Evolutionary conservation across 1,140 invertebrate genomes (phyloP), one percentile per base, ranked within the genome.

Genomic region (Yoshiicerus persimilis): DNA sequence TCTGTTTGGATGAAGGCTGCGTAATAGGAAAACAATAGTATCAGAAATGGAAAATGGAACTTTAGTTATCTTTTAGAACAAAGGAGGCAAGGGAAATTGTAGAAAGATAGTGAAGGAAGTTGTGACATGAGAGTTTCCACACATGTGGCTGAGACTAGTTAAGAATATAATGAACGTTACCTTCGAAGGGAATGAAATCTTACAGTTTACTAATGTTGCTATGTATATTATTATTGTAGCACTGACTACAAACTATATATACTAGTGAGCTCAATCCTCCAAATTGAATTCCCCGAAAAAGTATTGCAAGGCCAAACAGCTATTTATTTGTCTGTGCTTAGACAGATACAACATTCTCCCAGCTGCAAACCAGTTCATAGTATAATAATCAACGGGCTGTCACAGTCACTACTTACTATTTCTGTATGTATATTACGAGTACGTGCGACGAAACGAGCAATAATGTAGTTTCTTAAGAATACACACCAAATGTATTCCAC

Each of bases 191-290:
- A 20, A n/a, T n/a, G n/a, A n/a, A n/a, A n/a, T n/a, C n/a, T n/a
- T n/a, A 16, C 20, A 16, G 16, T 56, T 16, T 56, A 16, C 47
- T 56, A 56, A 56, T 56, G 47, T n/a, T 56, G 4, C 20, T n/a
- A 4, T 56, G n/a, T n/a, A 16, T 56, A 56, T 87, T 75, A 87
- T 30, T n/a, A 80, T 39, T 62, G 87, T 23, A 88, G 83, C 25
- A 32, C 47, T 56, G n/a, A 56, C 47, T 56, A 56, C 20, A 16
- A 16, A 16, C 47, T 56, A 56, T n/a, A n/a, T 56, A n/a, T 30
- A 20, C 8, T n/a, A n/a, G n/a, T n/a, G n/a, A n/a, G n/a, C n/a
- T 39, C 23, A 80, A 66, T 64, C 39, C 47, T 56, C 20, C 47
- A 56, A 56, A 56, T 56, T 56, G n/a, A 56, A 56, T 56, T 56